Evolutionary conservation across 2,797 vertebrate species (phyloP), one percentile per base, ranked within the genome.

Genomic region (Thripadectes ignobilis): DNA sequence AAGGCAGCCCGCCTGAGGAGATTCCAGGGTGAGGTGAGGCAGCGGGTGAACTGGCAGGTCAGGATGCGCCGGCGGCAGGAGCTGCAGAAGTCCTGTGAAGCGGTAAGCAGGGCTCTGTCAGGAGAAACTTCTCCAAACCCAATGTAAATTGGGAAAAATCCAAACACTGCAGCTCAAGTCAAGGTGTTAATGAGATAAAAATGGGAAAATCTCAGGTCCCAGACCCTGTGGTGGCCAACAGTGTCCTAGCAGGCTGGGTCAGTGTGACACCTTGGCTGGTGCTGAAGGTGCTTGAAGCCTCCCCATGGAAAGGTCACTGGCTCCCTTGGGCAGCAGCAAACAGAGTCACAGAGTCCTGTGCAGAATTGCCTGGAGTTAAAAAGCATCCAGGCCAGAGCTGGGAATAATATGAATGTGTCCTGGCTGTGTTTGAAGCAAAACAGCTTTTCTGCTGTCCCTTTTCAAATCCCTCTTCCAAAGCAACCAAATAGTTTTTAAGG

Each of bases 11-110:
- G 92, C 55, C 97, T 99, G 71, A 98, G 93, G 12, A 97, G 78
- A 5, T 99, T 99, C 97, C 99, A 99, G 93, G 97, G 97, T 10
- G 97, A 98, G 92, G 99, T 99, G 57, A 98, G 98, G 93, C 96
- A 89, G 41, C 98, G 99, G n/a, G 98, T 99, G 97, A 99, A 98
- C 46, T 98, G 98, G 49, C 98, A 97, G 69, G 88, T 98, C 67
- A 96, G 95, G 55, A 67, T 97, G 89, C 95, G 87, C 48, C 98
- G 97, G 59, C 96, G 96, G 65, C 98, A 95, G 18, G 98, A 98
- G 94, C 96, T 98, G 51, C 98, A 98, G 93, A 96, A 95, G 65
- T 96, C 95, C 29, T 95, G 34, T 0, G 96, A 98, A 91, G 98
- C 85, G 7, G 98, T 99, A 95, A 98, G 88, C 5, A 7, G 71